These are phyloP conservation scores for Leiothrix lutea DNA, from an alignment of 2,113 vertebrate genomes.

Conservation along the genomic window DNA sequence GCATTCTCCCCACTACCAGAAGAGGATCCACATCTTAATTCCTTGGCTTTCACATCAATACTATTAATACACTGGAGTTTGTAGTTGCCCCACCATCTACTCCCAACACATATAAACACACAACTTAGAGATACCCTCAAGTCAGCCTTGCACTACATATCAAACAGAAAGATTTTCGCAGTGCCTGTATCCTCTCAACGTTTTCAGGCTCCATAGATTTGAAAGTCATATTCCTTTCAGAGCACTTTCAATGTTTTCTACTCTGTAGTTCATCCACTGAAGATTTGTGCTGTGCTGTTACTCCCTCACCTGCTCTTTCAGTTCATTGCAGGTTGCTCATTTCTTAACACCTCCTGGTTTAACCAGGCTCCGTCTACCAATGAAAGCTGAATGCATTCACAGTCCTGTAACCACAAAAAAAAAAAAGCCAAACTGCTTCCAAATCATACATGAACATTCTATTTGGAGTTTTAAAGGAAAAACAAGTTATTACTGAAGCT, in stretches of 20 bases:
- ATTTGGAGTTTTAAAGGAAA: not conserved
- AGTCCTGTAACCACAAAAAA: not conserved
- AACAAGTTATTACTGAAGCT: not conserved
- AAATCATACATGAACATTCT: not conserved
- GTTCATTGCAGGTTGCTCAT: conserved; percentile 43
- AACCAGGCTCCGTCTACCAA: not conserved
- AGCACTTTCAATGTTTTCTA: not conserved
- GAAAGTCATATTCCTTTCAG: not conserved
- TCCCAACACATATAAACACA: not conserved
- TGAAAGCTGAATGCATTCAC: not conserved
- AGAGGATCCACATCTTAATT: not conserved
- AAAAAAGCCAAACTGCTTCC: not conserved
- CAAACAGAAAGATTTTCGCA: not conserved
- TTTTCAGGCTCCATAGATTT: not conserved
- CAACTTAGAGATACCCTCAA: not conserved
- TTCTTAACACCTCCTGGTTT: not conserved
- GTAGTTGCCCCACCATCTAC: not conserved
- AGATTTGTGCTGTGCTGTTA: conserved; percentile 53
- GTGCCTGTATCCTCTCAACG: not conserved
- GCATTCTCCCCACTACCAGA: not conserved
- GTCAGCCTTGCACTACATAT: not conserved
- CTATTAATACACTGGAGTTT: not conserved
- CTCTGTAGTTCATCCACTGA: not conserved
- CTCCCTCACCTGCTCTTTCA: conserved; percentile 60
- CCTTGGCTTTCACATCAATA: not conserved